Evolutionary conservation across 2,113 vertebrate species (phyloP).

Genomic region (Ceuthmochares aereus): DNA sequence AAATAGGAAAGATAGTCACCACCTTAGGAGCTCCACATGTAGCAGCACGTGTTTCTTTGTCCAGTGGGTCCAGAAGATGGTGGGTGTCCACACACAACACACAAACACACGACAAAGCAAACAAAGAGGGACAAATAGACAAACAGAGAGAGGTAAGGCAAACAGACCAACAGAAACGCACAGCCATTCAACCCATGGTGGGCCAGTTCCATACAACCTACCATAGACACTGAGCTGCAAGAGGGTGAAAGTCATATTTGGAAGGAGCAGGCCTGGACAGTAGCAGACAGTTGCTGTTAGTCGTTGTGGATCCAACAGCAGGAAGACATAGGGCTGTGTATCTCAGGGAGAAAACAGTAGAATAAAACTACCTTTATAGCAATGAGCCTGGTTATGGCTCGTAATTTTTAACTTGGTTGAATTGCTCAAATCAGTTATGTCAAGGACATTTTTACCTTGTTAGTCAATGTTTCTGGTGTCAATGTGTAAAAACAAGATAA

Average conservation of each 20-base stretch:
- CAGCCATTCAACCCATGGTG: too few species aligned
- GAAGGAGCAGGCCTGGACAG: background rate
- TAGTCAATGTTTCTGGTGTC: background rate
- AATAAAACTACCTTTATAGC: background rate
- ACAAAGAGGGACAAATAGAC: too few species aligned
- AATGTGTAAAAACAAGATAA: background rate
- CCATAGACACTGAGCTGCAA: background rate
- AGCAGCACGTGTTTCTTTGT: too few species aligned
- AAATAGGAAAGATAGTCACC: too few species aligned
- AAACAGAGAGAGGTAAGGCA: too few species aligned
- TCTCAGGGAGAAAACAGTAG: background rate
- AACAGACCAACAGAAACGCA: too few species aligned
- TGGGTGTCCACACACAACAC: too few species aligned
- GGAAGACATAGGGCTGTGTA: fast-evolving
- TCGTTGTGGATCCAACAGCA: background rate
- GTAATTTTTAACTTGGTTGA: background rate
- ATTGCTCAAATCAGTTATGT: background rate
- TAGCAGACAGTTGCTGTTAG: background rate
- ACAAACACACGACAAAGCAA: too few species aligned
- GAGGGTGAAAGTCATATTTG: background rate
- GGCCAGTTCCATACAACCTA: too few species aligned
- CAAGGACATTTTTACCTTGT: background rate
- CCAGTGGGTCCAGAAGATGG: too few species aligned
- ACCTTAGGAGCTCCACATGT: too few species aligned
- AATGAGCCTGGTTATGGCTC: background rate